Conservation (phyloP, 2,888 invertebrate species). For the Flexamia atlantica region DNA sequence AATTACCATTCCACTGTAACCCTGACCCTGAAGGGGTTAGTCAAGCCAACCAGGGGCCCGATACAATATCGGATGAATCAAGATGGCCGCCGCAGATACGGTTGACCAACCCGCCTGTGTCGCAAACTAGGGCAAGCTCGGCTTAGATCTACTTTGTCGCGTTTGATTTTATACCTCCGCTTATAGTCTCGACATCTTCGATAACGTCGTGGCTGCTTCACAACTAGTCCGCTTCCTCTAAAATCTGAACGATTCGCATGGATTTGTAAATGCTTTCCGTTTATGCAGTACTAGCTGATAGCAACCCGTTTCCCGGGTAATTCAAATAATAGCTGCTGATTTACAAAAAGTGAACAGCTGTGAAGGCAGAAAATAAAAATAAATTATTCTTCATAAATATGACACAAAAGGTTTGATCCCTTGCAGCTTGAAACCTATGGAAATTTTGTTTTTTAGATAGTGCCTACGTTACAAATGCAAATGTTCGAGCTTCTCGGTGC, state of each 20-base stretch:
- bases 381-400: no score
- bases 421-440: no score
- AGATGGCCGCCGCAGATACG: background rate
- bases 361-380: no score
- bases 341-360: no score
- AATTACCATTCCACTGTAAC: background rate
- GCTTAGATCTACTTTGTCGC: slow-evolving; percentile 37
- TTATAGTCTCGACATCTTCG: background rate
- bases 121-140: slow-evolving; percentile 33
- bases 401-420: no score
- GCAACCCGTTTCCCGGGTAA: no score
- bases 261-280: no score
- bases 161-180: slow-evolving; percentile 37
- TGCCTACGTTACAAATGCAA: no score
- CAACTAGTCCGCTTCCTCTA: background rate
- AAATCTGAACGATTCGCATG: background rate
- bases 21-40: background rate
- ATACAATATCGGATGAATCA: background rate
- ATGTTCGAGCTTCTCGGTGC: no score
- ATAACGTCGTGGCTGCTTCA: background rate
- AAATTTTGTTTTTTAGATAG: no score
- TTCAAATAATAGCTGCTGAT: no score
- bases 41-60: background rate
- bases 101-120: slow-evolving; percentile 6
- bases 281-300: no score